phyloP scores from a whole-genome alignment of 2,113 vertebrate genomes.

The Pomatorhinus ruficollis region DNA sequence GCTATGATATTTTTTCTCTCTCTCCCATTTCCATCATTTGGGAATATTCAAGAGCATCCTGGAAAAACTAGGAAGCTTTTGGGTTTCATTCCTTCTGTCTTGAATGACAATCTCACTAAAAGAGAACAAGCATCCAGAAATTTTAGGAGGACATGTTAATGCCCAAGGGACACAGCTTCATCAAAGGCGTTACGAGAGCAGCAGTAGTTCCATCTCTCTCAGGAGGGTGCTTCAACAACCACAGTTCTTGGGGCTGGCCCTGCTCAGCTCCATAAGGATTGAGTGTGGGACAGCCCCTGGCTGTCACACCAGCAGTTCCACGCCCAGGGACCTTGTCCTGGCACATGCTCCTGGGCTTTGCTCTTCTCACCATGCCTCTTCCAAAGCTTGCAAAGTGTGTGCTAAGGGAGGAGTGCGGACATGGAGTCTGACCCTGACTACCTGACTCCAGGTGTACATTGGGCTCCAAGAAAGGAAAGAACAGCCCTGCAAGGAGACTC shows the following conservation, averaged over 20 bases:
- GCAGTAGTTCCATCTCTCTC: neutral
- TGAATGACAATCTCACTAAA: neutral
- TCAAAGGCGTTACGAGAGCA: neutral
- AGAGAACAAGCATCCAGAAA: neutral
- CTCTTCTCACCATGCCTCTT: neutral
- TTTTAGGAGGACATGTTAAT: neutral
- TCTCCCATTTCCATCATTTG: neutral
- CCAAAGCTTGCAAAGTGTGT: rapidly evolving
- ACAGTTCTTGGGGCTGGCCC: neutral
- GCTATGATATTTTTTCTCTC: neutral
- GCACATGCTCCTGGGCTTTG: neutral
- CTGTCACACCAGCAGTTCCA: rapidly evolving
- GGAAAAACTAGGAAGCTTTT: neutral
- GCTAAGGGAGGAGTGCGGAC: neutral
- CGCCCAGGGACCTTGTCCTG: neutral
- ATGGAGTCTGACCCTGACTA: neutral
- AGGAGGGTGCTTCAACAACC: neutral
- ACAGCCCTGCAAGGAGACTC: neutral
- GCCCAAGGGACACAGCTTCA: neutral
- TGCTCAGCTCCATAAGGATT: neutral
- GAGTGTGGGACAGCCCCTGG: neutral
- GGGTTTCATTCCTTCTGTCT: neutral
- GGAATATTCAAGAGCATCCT: neutral
- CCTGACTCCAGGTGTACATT: neutral
- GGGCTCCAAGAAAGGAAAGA: neutral